These are phyloP conservation scores for Trichopria drosophilae DNA, from an alignment of 2,888 invertebrate genomes.

Conservation along the genomic window DNA sequence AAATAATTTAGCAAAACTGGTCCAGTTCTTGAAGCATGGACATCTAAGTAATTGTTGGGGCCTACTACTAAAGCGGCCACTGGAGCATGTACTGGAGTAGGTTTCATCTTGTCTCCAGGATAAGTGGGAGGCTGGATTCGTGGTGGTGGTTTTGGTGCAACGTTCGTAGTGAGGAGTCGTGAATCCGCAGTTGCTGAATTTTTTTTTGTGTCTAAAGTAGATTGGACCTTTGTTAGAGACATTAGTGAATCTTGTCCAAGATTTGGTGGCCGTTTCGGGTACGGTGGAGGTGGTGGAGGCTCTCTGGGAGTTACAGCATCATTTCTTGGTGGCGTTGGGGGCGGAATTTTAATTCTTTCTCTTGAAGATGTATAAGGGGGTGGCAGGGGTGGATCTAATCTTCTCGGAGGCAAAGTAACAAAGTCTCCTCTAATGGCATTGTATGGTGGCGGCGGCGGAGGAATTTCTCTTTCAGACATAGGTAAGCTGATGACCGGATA, in stretches of 20 bases:
- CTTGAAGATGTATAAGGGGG: conserved; percentile 59
- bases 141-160: conserved; percentile 68
- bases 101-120: conserved; percentile 59
- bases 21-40: conserved; percentile 63
- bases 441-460: conserved; percentile 67
- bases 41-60: conserved; percentile 67
- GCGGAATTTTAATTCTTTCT: conserved; percentile 56
- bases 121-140: conserved; percentile 58
- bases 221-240: neutral
- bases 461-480: conserved; percentile 43
- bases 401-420: conserved; percentile 66
- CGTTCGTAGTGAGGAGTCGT: too few relatives aligned
- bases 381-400: conserved; percentile 62
- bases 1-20: conserved; percentile 60
- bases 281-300: conserved; percentile 66
- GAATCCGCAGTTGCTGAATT: conserved; percentile 32
- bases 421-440: conserved; percentile 67
- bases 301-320: conserved; percentile 62
- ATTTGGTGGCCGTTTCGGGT: conserved; percentile 54
- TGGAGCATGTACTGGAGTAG: conserved; percentile 58
- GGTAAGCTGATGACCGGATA: conserved; percentile 39
- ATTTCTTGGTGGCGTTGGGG: conserved; percentile 55
- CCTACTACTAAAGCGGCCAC: conserved; percentile 65
- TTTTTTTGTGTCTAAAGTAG: neutral
- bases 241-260: conserved; percentile 29